These are phyloP conservation scores for Labeo rohita DNA, from an alignment of 2,113 vertebrate species.

Conservation along the genomic window DNA sequence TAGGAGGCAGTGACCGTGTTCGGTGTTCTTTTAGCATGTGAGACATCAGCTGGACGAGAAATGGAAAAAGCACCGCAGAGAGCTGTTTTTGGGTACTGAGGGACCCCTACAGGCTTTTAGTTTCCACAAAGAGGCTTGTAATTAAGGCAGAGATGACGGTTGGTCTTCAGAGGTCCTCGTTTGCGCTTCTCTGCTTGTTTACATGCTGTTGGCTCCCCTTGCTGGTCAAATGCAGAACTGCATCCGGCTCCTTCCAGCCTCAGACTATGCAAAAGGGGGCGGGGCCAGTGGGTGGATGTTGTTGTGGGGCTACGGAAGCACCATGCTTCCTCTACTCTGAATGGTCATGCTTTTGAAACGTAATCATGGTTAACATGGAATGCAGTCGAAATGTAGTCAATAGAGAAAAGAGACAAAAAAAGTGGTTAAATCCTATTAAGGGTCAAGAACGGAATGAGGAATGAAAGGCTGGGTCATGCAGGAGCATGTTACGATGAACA, in stretches of 20 bases:
- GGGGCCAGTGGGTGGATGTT: conserved; percentile 8
- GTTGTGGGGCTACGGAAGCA: conserved; percentile 47
- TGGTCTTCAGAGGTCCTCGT: conserved; percentile 7
- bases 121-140: conserved; percentile 70
- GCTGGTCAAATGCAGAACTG: conserved; percentile 63
- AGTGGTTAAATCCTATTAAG: conserved; percentile 72
- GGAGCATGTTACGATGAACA: conserved; percentile 83
- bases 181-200: conserved; percentile 42
- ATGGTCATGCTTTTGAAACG: conserved; percentile 46
- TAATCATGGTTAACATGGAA: conserved; percentile 45
- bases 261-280: not conserved
- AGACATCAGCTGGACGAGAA: conserved; percentile 38
- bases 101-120: not conserved
- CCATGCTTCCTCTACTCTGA: conserved; percentile 51
- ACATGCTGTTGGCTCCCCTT: conserved; percentile 60
- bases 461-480: conserved; percentile 73
- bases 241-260: conserved; percentile 41
- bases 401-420: conserved; percentile 58
- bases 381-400: conserved; percentile 73
- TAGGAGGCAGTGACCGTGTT: conserved; percentile 44
- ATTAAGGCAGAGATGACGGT: conserved; percentile 49
- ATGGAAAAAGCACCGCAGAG: conserved; percentile 65
- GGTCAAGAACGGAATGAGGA: conserved; percentile 60
- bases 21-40: conserved; percentile 43
- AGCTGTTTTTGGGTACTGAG: conserved; percentile 32